phyloP scores from a whole-genome alignment of 2,797 vertebrate genomes.

The Sciaenops ocellatus region DNA sequence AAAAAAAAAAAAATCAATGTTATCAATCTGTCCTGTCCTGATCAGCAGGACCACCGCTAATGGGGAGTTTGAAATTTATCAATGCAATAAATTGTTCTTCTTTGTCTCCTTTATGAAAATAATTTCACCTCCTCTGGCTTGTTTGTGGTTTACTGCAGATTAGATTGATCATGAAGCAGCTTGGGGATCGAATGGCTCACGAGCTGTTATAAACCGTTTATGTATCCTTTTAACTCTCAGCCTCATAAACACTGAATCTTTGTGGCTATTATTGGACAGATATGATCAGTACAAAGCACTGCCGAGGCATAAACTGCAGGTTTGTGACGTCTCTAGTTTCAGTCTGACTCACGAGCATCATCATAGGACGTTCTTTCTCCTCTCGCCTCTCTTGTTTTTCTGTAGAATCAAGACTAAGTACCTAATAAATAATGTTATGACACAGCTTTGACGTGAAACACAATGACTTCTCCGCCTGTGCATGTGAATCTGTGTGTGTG shows the following conservation, averaged over 20 bases:
- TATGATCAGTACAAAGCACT: constrained; percentile 25
- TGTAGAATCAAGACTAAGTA: constrained; percentile 23
- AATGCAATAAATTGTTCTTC: constrained; percentile 45
- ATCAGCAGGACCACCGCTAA: constrained; percentile 50
- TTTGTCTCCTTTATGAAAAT: constrained; percentile 14
- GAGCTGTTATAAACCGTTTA: constrained; percentile 23
- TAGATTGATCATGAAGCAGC: constrained; percentile 30
- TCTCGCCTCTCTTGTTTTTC: background rate
- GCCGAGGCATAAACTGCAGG: constrained; percentile 9
- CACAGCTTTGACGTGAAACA: constrained; percentile 15
- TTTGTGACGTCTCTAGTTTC: constrained; percentile 26
- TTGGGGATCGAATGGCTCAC: constrained; percentile 15
- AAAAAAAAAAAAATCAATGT: constrained; percentile 62
- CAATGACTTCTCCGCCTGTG: constrained; percentile 10
- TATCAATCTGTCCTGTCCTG: constrained; percentile 72
- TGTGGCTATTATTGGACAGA: constrained; percentile 20
- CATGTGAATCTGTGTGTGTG: background rate
- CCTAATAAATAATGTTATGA: constrained; percentile 34
- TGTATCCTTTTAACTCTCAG: constrained; percentile 36
- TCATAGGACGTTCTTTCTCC: constrained; percentile 14
- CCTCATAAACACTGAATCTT: constrained; percentile 37
- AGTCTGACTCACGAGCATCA: constrained; percentile 18
- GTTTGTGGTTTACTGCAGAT: constrained; percentile 43
- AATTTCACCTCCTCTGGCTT: constrained; percentile 9
- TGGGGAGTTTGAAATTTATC: constrained; percentile 43